A percentile compares a stretch with the other conserved stretches of the same genome.
These are phyloP conservation scores for Arnoldichthys spilopterus DNA, from an alignment of 2,797 vertebrate species.

Conservation along the genomic window DNA sequence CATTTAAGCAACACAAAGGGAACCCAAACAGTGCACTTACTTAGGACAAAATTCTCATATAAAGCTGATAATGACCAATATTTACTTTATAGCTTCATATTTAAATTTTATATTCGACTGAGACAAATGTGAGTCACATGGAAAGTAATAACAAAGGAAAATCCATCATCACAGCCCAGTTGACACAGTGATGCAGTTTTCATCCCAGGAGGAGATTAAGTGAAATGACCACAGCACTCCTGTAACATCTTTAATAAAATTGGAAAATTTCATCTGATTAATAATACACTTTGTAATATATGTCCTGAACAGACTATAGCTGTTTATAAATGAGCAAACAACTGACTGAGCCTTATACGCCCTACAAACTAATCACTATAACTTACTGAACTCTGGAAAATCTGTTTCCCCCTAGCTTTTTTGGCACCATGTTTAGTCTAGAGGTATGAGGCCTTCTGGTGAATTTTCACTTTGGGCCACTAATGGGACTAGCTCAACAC, in stretches of 20 bases:
- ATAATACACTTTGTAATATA: not conserved
- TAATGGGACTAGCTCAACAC: conserved; percentile 29
- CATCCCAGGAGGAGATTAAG: not conserved
- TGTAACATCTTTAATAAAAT: not conserved
- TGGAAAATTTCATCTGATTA: not conserved
- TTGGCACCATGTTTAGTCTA: conserved; percentile 10
- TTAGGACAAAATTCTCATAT: conserved; percentile 1
- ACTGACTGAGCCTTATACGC: not conserved
- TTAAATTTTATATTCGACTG: not conserved
- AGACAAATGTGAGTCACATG: too few relatives aligned
- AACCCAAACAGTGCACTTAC: not conserved
- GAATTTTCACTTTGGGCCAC: conserved; percentile 27
- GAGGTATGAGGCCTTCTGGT: not conserved
- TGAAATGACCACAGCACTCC: too few relatives aligned
- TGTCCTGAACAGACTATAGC: not conserved
- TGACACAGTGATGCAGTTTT: not conserved
- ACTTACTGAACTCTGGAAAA: not conserved
- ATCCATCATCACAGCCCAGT: too few relatives aligned
- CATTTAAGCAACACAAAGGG: not conserved
- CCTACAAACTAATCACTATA: not conserved
- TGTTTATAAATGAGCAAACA: conserved; percentile 3
- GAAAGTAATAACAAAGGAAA: not conserved
- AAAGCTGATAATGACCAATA: not conserved
- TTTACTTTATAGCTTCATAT: not conserved
- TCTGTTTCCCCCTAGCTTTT: not conserved